Evolutionary conservation across 2,113 vertebrate species (phyloP).

Genomic region (Plectropomus leopardus): DNA sequence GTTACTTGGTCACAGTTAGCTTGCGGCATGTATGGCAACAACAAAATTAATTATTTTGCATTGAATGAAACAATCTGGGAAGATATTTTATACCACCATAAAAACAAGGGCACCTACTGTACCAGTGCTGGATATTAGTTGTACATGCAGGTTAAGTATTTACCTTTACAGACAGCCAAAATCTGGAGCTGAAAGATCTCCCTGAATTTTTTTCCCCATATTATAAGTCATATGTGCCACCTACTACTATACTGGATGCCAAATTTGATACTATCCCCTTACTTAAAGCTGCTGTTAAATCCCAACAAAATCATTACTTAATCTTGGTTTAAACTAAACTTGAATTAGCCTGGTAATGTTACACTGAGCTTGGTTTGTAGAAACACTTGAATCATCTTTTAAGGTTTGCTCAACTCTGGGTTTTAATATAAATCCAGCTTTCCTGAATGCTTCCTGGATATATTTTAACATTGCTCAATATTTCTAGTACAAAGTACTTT

Average conservation of each 20-base stretch:
- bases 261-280: background rate
- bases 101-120: background rate
- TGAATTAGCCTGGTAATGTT: background rate
- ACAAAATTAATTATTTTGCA: background rate
- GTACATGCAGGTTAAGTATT: constrained; percentile 15
- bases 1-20: constrained; percentile 27
- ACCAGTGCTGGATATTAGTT: background rate
- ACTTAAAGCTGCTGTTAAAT: background rate
- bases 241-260: background rate
- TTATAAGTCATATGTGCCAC: background rate
- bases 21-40: constrained; percentile 6
- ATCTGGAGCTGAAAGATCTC: background rate
- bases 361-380: background rate
- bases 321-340: background rate
- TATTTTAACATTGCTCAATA: background rate
- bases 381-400: background rate
- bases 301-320: background rate
- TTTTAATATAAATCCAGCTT: background rate
- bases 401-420: background rate
- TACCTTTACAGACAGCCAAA: background rate
- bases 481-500: constrained; percentile 4
- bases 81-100: background rate
- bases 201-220: background rate
- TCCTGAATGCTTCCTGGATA: background rate
- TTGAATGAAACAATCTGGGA: constrained; percentile 16